Conservation (phyloP, 2,888 invertebrate genomes). For the Athripsodes cinereus region DNA sequence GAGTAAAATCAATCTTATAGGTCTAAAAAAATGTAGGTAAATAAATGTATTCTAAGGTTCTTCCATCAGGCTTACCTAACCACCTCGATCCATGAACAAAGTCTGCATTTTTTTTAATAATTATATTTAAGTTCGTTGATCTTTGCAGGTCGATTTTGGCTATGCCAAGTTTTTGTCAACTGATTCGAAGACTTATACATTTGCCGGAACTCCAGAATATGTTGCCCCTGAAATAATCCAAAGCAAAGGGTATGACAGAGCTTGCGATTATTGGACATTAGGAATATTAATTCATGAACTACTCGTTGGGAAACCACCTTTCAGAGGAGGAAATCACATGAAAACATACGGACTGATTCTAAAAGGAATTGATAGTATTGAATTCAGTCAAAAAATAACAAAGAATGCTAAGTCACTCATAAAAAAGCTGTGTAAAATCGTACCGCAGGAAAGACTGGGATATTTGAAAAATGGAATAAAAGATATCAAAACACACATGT, state of each 20-base stretch:
- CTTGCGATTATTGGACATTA: constrained; percentile 93
- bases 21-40: no score
- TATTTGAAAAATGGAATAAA: constrained; percentile 80
- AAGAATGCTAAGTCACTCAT: constrained; percentile 77
- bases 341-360: constrained; percentile 91
- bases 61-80: no score
- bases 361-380: constrained; percentile 82
- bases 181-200: constrained; percentile 86
- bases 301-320: constrained; percentile 83
- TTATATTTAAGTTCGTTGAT: no score
- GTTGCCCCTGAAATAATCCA: constrained; percentile 88
- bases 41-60: no score
- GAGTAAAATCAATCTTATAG: no score
- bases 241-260: constrained; percentile 62
- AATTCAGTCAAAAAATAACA: constrained; percentile 74
- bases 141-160: constrained; percentile 92
- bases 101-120: no score
- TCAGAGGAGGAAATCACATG: constrained; percentile 86
- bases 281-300: constrained; percentile 86
- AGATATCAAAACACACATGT: constrained; percentile 82
- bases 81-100: no score
- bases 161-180: constrained; percentile 81
- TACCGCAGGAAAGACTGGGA: constrained; percentile 83
- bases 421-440: constrained; percentile 76
- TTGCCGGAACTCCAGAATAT: constrained; percentile 92